Evolutionary conservation across 1,140 invertebrate species (phyloP), one percentile per base, ranked within the genome.

Genomic region (Littorina saxatilis): DNA sequence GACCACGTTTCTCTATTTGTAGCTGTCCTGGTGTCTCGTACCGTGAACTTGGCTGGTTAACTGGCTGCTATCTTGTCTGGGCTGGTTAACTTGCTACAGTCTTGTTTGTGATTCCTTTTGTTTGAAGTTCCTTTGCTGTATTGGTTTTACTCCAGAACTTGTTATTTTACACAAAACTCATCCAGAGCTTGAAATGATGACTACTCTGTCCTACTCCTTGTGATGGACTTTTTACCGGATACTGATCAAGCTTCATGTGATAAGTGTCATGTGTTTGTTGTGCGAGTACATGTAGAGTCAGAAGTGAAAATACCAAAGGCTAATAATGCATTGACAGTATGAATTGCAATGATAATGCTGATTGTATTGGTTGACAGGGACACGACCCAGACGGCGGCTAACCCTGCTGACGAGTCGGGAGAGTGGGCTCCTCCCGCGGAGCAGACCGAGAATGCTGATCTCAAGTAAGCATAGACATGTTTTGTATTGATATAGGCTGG

Each of bases 401-500:
- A 58, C 35, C 68, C 79, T 35, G 79, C 79, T 55, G 83, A 87
- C 13, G 88, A 89, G 63, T 72, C 85, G 29, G 85, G 81, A 79
- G 88, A 91, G 58, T 89, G 89, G 88, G 86, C 84, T 9, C 84
- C 85, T 61, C 82, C 83, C 50, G 82, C 81, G 32, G 88, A 89
- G 73, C 85, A 87, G 63, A 82, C 86, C 20, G 90, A 91, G 82
- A 89, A 89, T 84, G 84, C 88, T 85, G 89, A 90, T 68, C 87
- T 87, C 27, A 90, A 89, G 90, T 91, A 86, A 83, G 87, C 84
- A n/a, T 47, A 40, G n/a, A n/a, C n/a, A n/a, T n/a, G n/a, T n/a
- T n/a, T n/a, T n/a, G n/a, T n/a, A n/a, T n/a, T n/a, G n/a, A n/a
- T n/a, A n/a, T n/a, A n/a, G n/a, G n/a, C n/a, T n/a, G n/a, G n/a